Conservation (phyloP, 1,140 invertebrate species). For the Semibalanus balanoides region DNA sequence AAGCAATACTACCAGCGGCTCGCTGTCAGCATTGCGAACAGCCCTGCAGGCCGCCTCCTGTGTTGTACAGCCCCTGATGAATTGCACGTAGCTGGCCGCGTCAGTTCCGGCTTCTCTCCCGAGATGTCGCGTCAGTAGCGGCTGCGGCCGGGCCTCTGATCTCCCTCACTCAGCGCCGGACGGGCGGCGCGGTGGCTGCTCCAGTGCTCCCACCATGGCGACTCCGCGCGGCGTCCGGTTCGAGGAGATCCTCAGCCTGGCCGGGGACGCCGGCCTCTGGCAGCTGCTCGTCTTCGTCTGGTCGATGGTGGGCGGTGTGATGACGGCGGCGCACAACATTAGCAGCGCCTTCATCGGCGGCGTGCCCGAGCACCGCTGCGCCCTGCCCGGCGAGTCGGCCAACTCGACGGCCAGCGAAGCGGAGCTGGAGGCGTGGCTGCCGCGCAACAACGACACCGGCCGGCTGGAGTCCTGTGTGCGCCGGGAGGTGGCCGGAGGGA, state of each 20-base stretch:
- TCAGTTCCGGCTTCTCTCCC: too few relatives aligned
- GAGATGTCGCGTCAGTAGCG: too few relatives aligned
- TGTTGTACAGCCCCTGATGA: too few relatives aligned
- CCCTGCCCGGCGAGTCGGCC: neutral
- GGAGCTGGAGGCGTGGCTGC: neutral
- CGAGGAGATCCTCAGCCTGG: neutral
- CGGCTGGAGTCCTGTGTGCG: neutral
- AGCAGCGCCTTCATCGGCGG: constrained; percentile 3
- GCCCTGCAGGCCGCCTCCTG: too few relatives aligned
- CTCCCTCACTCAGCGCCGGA: too few relatives aligned
- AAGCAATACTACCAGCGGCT: too few relatives aligned
- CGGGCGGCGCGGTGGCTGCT: too few relatives aligned
- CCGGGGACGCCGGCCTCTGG: neutral
- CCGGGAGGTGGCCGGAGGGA: neutral
- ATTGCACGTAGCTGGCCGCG: too few relatives aligned
- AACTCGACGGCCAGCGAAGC: too few relatives aligned
- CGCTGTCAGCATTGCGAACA: too few relatives aligned
- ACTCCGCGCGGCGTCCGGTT: neutral
- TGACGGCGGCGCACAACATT: neutral
- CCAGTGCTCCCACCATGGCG: too few relatives aligned
- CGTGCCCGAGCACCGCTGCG: constrained; percentile 6
- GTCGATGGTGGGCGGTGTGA: neutral
- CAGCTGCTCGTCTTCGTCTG: neutral
- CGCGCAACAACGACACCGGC: constrained; percentile 8
- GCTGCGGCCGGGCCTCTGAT: too few relatives aligned